phyloP scores from a whole-genome alignment of 1,140 invertebrate species.

The Lethrus apterus region DNA sequence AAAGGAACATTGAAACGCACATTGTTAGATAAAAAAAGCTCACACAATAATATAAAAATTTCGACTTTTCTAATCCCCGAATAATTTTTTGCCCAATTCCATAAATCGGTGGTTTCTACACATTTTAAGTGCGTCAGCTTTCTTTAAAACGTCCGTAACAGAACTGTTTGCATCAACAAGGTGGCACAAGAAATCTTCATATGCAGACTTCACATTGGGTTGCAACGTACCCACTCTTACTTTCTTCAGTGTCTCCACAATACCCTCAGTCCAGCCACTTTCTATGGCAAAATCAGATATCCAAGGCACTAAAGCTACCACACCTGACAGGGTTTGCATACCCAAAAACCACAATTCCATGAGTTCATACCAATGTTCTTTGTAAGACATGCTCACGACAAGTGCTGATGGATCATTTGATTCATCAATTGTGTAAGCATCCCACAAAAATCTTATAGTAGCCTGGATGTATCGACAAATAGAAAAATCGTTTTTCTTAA shows the following conservation, averaged over 20 bases:
- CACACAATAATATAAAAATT: background rate
- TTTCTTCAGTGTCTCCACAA: constrained; percentile 69
- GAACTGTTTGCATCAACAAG: constrained; percentile 72
- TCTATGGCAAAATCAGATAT: constrained; percentile 84
- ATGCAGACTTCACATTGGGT: constrained; percentile 77
- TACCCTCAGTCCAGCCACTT: constrained; percentile 85
- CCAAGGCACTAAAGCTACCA: constrained; percentile 76
- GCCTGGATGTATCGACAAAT: constrained; percentile 81
- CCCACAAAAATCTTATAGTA: constrained; percentile 85
- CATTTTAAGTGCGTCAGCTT: constrained; percentile 71
- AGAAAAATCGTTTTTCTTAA: constrained; percentile 80
- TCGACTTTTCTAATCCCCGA: constrained; percentile 59
- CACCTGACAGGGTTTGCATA: constrained; percentile 82
- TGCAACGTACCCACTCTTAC: constrained; percentile 74
- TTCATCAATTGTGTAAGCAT: constrained; percentile 84
- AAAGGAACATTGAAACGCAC: constrained; percentile 6
- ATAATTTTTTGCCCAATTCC: constrained; percentile 78
- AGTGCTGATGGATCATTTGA: constrained; percentile 71
- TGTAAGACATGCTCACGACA: constrained; percentile 77
- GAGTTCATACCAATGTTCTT: constrained; percentile 79
- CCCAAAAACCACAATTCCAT: constrained; percentile 89
- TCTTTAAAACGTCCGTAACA: constrained; percentile 69
- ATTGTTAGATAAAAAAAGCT: constrained; percentile 6
- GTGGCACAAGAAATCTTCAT: constrained; percentile 81
- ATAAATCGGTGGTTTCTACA: constrained; percentile 81